Evolutionary conservation across 2,797 vertebrate species (phyloP).

Genomic region (Mormyrops boulengeri): DNA sequence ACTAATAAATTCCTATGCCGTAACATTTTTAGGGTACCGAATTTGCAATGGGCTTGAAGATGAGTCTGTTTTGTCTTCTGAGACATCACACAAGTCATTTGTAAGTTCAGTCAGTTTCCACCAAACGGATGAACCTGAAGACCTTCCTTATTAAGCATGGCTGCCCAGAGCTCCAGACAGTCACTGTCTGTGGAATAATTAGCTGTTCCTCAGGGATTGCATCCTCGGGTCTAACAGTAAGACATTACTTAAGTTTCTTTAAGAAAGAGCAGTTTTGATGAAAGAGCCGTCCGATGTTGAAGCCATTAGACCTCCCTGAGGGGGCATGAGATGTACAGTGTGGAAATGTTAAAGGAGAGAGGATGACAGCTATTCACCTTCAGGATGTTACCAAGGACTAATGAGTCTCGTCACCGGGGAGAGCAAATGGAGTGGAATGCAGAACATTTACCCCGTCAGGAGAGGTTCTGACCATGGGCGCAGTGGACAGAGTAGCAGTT

Average conservation of each 20-base stretch:
- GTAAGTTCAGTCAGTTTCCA: not conserved
- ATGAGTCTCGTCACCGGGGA: slow-evolving; percentile 2
- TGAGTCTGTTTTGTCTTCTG: not conserved
- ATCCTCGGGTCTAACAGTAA: not conserved
- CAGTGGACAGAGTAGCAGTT: not conserved
- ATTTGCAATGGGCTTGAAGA: not conserved
- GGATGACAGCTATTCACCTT: slow-evolving; percentile 22
- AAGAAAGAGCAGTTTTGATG: slow-evolving; percentile 1
- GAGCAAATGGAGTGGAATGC: not conserved
- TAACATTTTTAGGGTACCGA: not conserved
- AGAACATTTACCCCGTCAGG: not conserved
- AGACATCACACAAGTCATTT: not conserved
- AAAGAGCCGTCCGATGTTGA: not conserved
- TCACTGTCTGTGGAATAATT: not conserved
- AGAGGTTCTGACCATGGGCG: not conserved
- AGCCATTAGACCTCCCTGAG: slow-evolving; percentile 12
- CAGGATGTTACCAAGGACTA: not conserved
- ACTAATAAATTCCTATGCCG: not conserved
- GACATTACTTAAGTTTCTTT: not conserved
- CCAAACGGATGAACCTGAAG: not conserved
- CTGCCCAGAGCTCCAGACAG: not conserved
- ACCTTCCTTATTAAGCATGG: not conserved
- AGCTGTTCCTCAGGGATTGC: not conserved
- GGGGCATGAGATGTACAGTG: not conserved
- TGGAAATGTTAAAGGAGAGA: not conserved